These are phyloP conservation scores for Chironomus riparius DNA, from an alignment of 2,888 invertebrate species.

Conservation along the genomic window DNA sequence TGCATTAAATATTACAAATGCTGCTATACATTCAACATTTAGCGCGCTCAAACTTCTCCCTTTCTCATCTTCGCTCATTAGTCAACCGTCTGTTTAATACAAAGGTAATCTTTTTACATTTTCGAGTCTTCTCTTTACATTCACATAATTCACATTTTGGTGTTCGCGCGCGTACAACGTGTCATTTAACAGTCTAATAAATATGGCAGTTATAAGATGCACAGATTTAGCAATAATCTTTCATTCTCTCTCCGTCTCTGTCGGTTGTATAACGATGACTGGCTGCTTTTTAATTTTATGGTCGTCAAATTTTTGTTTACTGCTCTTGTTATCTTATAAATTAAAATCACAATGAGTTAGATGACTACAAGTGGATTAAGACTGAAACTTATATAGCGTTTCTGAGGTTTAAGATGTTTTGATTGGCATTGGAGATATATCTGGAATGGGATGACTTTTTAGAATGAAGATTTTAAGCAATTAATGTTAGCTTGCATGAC, in stretches of 20 bases:
- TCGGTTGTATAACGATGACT: background rate
- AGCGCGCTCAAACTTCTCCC: background rate
- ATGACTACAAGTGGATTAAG: too few relatives aligned
- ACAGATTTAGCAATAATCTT: conserved; percentile 3
- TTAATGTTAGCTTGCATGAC: too few relatives aligned
- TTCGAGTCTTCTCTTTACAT: background rate
- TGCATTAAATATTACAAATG: background rate
- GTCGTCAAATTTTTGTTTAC: background rate
- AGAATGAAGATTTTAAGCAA: too few relatives aligned
- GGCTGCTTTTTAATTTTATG: background rate
- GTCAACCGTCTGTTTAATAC: background rate
- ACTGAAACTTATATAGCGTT: too few relatives aligned
- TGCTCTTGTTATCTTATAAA: too few relatives aligned
- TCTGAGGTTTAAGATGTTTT: too few relatives aligned
- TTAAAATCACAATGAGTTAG: too few relatives aligned
- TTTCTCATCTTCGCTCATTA: background rate
- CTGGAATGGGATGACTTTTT: too few relatives aligned
- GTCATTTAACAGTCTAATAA: background rate
- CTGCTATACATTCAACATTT: too few relatives aligned
- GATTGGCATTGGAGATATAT: too few relatives aligned
- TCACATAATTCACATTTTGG: background rate
- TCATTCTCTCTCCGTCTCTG: background rate
- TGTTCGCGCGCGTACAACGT: background rate
- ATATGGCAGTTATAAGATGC: background rate
- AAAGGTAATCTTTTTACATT: background rate